Evolutionary conservation across 2,113 vertebrate genomes (phyloP).

Genomic region (Oryzias woworae): DNA sequence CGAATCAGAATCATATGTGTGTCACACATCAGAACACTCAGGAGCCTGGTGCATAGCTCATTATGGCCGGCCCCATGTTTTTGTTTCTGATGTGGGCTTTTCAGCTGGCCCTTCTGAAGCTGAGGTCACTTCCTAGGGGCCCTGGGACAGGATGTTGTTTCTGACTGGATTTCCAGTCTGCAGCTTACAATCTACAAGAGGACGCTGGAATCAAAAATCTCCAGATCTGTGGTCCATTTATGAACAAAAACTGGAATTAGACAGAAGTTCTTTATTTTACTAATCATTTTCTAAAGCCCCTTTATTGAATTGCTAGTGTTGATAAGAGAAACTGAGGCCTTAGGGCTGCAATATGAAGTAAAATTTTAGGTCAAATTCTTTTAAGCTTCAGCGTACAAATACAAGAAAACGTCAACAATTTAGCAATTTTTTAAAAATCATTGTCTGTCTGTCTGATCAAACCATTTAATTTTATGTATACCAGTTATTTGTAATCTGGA

Average conservation of each 20-base stretch:
- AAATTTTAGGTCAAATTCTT: too few species aligned
- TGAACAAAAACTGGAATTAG: slow-evolving; percentile 20
- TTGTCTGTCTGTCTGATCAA: too few species aligned
- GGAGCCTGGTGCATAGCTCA: slow-evolving; percentile 63
- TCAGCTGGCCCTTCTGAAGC: slow-evolving; percentile 68
- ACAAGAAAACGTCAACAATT: too few species aligned
- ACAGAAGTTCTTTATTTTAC: background rate
- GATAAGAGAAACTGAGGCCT: too few species aligned
- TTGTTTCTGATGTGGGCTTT: slow-evolving; percentile 67
- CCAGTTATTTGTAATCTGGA: slow-evolving; percentile 31
- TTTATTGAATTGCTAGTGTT: too few species aligned
- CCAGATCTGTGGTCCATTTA: slow-evolving; percentile 29
- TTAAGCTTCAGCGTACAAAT: too few species aligned
- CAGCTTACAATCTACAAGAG: slow-evolving; percentile 9
- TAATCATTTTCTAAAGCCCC: too few species aligned
- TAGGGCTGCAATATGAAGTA: too few species aligned
- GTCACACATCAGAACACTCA: slow-evolving; percentile 67
- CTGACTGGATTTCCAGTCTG: slow-evolving; percentile 58
- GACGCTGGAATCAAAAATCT: slow-evolving; percentile 10
- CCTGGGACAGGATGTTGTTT: slow-evolving; percentile 71
- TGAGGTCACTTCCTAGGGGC: slow-evolving; percentile 77
- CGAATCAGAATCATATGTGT: slow-evolving; percentile 75
- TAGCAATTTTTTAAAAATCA: too few species aligned
- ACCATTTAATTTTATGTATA: too few species aligned
- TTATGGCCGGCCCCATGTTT: slow-evolving; percentile 59